These are phyloP conservation scores for Musca domestica DNA, from an alignment of 1,140 invertebrate species.

Conservation along the genomic window DNA sequence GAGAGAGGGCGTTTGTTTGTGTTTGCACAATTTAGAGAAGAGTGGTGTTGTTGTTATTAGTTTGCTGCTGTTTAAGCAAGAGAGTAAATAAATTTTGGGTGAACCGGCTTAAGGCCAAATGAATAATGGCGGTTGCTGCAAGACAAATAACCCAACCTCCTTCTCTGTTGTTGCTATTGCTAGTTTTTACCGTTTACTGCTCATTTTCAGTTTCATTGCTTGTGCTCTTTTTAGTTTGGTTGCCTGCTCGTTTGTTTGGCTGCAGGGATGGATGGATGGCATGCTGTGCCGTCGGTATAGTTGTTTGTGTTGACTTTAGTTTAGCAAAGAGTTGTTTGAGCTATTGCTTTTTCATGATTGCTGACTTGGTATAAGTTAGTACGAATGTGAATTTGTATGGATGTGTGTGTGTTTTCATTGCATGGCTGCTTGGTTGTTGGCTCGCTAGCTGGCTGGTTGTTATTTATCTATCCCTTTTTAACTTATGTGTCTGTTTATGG, in stretches of 20 bases:
- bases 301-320: neutral
- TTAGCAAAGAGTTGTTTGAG: neutral
- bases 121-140: slow-evolving; percentile 49
- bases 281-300: no score
- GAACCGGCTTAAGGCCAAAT: slow-evolving; percentile 27
- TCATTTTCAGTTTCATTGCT: slow-evolving; percentile 4
- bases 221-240: neutral
- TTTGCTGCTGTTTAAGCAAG: neutral
- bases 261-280: no score
- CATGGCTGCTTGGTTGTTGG: no score
- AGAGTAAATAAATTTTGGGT: slow-evolving; percentile 12
- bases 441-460: no score
- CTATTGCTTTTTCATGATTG: slow-evolving; percentile 1
- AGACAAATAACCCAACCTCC: slow-evolving; percentile 43
- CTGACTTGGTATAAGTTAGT: neutral
- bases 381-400: neutral
- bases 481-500: slow-evolving; percentile 9
- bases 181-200: slow-evolving; percentile 11
- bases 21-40: neutral
- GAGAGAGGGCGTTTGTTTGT: slow-evolving; percentile 1
- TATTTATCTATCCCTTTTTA: slow-evolving; percentile 3
- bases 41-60: slow-evolving; percentile 1
- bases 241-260: no score
- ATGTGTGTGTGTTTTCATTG: neutral
- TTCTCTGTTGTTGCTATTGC: slow-evolving; percentile 8